These are phyloP conservation scores for Saimiri boliviensis DNA, from an alignment of 2,113 vertebrate species.

Conservation along the genomic window DNA sequence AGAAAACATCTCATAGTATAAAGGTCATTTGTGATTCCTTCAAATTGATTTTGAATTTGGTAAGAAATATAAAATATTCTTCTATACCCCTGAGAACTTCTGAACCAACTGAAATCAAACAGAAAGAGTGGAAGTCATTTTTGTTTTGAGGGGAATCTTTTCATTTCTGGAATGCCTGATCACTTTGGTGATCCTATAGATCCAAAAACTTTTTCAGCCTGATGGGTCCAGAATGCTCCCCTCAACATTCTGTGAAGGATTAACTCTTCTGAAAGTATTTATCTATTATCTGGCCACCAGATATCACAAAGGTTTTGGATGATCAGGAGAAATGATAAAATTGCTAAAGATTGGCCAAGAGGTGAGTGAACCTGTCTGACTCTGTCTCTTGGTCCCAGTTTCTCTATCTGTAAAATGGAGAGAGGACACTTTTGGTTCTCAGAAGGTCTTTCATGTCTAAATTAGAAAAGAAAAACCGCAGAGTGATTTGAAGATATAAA, in stretches of 20 bases:
- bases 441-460: not conserved
- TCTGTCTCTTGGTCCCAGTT: not conserved
- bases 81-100: not conserved
- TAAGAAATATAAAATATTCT: not conserved
- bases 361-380: not conserved
- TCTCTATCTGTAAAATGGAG: not conserved
- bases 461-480: not conserved
- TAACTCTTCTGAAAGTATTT: not conserved
- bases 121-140: not conserved
- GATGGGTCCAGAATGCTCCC: not conserved
- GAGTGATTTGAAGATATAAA: not conserved
- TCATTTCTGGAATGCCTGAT: not conserved
- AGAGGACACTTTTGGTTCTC: not conserved
- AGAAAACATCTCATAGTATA: not conserved
- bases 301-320: not conserved
- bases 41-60: not conserved
- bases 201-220: not conserved
- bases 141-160: not conserved
- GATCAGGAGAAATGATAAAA: not conserved
- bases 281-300: not conserved
- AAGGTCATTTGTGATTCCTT: not conserved
- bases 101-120: not conserved
- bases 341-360: not conserved
- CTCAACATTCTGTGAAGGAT: not conserved
- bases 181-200: not conserved